A percentile compares a stretch with the other conserved stretches of the same genome.
Conservation (phyloP, 2,888 invertebrate species). For the Drosophila colorata region DNA sequence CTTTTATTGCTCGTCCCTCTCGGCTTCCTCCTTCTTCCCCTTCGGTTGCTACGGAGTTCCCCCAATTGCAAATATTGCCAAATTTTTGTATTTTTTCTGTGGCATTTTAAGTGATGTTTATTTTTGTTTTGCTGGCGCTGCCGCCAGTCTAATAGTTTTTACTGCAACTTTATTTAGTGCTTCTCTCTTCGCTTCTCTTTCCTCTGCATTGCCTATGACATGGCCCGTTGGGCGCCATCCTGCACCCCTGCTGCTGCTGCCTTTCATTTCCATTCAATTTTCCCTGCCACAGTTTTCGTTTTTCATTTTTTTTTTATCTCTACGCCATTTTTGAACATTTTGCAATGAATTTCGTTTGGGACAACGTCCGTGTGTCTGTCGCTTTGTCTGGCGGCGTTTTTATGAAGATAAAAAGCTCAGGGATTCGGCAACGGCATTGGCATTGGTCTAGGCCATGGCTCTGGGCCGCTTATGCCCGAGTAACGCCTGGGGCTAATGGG, state of each 20-base stretch:
- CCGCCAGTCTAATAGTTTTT: slow-evolving; percentile 68
- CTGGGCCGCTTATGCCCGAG: slow-evolving; percentile 46
- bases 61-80: slow-evolving; percentile 57
- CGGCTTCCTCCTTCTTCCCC: slow-evolving; percentile 1
- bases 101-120: slow-evolving; percentile 52
- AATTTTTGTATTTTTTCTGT: slow-evolving; percentile 30
- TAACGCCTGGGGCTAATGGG: slow-evolving; percentile 70
- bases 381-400: slow-evolving; percentile 61
- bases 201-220: slow-evolving; percentile 36
- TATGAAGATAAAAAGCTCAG: slow-evolving; percentile 78
- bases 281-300: slow-evolving; percentile 28
- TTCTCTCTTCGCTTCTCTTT: not conserved
- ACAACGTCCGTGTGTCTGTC: slow-evolving; percentile 24
- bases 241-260: not conserved
- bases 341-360: slow-evolving; percentile 69
- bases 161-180: slow-evolving; percentile 71
- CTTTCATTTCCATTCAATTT: slow-evolving; percentile 60
- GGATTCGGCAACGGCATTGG: slow-evolving; percentile 54
- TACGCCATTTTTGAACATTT: slow-evolving; percentile 66
- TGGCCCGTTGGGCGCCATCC: slow-evolving; percentile 18
- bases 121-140: slow-evolving; percentile 51
- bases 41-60: slow-evolving; percentile 12
- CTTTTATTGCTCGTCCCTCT: slow-evolving; percentile 36
- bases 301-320: slow-evolving; percentile 24
- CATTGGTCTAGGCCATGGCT: slow-evolving; percentile 46